Conservation (phyloP, 1,140 invertebrate genomes). For the Bombus ignitus region DNA sequence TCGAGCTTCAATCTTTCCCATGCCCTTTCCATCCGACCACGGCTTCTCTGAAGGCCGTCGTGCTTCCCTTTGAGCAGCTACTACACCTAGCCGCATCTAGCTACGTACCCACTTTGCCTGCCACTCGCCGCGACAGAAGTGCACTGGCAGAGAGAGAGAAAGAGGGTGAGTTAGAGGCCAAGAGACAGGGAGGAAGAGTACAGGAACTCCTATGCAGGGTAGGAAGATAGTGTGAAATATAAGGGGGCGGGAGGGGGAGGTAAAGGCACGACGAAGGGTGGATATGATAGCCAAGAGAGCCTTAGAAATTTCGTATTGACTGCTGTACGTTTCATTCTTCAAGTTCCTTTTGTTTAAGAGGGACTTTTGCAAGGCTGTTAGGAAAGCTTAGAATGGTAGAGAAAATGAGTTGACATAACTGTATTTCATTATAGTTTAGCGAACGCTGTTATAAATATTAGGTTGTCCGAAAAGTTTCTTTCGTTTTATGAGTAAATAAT, state of each 20-base stretch:
- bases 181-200: neutral
- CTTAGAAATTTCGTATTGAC: neutral
- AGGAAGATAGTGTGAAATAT: conserved; percentile 1
- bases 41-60: conserved; percentile 34
- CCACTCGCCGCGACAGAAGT: conserved; percentile 32
- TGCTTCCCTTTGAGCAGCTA: conserved; percentile 40
- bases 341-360: too few species aligned
- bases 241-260: neutral
- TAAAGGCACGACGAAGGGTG: neutral
- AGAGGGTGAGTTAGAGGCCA: neutral
- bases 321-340: neutral
- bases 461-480: too few species aligned
- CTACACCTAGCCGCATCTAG: conserved; percentile 41
- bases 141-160: conserved; percentile 3
- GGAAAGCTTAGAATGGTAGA: neutral
- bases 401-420: too few species aligned
- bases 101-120: conserved; percentile 46
- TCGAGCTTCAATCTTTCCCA: conserved; percentile 42
- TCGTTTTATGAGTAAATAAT: too few species aligned
- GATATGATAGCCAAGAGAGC: too few species aligned
- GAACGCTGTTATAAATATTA: too few species aligned
- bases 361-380: neutral
- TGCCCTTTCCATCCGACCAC: conserved; percentile 25
- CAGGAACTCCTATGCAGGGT: neutral
- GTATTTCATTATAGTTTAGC: too few species aligned